These are phyloP conservation scores for Amniataba percoides DNA, from an alignment of 2,797 vertebrate genomes.

Conservation along the genomic window DNA sequence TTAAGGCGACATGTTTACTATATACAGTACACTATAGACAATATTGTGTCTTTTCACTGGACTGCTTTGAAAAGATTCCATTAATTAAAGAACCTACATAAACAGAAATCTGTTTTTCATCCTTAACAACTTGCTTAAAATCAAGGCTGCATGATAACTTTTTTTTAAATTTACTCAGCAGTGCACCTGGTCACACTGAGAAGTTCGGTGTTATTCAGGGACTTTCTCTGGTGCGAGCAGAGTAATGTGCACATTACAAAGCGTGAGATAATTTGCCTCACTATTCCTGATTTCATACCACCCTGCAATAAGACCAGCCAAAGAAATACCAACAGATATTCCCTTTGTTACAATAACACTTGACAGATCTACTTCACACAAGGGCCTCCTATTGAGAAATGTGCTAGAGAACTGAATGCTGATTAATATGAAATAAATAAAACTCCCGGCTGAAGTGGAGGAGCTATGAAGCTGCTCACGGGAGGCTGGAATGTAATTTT, in stretches of 20 bases:
- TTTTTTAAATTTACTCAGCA: slow-evolving; percentile 18
- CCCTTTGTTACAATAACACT: slow-evolving; percentile 76
- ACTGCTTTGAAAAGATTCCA: slow-evolving; percentile 14
- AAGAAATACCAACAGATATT: slow-evolving; percentile 71
- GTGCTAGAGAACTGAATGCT: slow-evolving; percentile 68
- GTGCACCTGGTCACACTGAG: not conserved
- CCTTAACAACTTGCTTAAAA: not conserved
- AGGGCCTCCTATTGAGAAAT: slow-evolving; percentile 76
- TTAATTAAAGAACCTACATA: slow-evolving; percentile 13
- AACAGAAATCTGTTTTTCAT: not conserved
- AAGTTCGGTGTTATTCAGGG: slow-evolving; percentile 4
- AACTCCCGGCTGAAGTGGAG: slow-evolving; percentile 61
- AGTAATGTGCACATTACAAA: slow-evolving; percentile 24
- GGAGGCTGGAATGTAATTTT: slow-evolving; percentile 67
- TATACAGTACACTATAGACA: not conserved
- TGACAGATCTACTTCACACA: slow-evolving; percentile 79
- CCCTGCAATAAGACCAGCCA: slow-evolving; percentile 54
- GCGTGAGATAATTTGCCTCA: slow-evolving; percentile 26
- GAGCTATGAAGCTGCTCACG: slow-evolving; percentile 54
- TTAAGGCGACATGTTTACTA: slow-evolving; percentile 9
- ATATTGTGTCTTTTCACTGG: not conserved
- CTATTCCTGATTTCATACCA: slow-evolving; percentile 60
- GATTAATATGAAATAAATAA: slow-evolving; percentile 83
- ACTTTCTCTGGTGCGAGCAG: not conserved
- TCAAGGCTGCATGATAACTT: not conserved